Evolutionary conservation across 2,113 vertebrate genomes (phyloP), one percentile per base, ranked within the genome.

Genomic region (Oryzias melastigma): DNA sequence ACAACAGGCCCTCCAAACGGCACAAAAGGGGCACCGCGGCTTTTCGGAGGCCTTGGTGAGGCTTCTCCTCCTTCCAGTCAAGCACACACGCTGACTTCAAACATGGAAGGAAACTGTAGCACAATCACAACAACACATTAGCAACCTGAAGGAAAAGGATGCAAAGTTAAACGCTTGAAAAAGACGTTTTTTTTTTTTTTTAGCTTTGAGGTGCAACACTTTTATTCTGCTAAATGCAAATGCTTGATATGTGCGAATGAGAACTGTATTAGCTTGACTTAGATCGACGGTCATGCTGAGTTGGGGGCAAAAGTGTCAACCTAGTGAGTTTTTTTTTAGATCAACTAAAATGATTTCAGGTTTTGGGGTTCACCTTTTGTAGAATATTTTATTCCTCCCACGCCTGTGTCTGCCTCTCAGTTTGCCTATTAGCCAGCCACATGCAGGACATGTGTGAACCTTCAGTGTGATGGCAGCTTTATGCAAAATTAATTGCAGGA

Each of bases 1-100:
- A 79, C 88, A 91, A 89, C 86, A 85, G 82, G 85, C 87, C 86
- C 72, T 81, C 80, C 80, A 89, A 87, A 88, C 73, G 85, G 84
- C 87, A 89, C 82, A 87, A 87, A 85, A 78, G 83, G 74, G 65
- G 81, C 75, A 79, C 81, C 84, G 80, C 82, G 87, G 85, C 89
- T 89, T 85, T 86, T 88, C 81, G 78, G 78, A 85, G 78, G 58
- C 73, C 71, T 77, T 58, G 67, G 24, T 40, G 57, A 83, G 72
- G 75, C 66, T 47, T 60, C 68, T 68, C 68, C 79, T 80, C 78
- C 75, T 81, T 72, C 61, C 55, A 67, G 77, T 68, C 80, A 71
- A 77, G 71, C 72, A 40, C 68, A 75, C 82, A 78, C 46, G 65
- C 86, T 82, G 85, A 69, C 77, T 78, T 47, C 61, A 64, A 49